A percentile compares a stretch with the other conserved stretches of the same genome.
Conservation (phyloP, 2,888 invertebrate genomes). For the Diarsia dahlii region DNA sequence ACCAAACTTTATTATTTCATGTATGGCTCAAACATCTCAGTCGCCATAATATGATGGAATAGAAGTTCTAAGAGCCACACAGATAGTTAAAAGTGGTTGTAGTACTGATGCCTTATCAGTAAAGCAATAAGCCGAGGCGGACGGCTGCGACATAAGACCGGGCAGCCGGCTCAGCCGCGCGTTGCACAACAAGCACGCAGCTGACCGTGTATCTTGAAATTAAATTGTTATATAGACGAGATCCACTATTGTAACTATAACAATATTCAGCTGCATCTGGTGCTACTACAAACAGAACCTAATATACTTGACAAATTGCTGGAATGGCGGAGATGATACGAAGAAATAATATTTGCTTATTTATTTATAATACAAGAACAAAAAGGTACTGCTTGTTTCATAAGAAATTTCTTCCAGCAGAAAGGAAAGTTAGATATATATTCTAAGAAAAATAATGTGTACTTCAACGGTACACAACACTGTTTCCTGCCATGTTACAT, state of each 20-base stretch:
- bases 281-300: not conserved
- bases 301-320: not conserved
- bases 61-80: not conserved
- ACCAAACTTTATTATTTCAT: not conserved
- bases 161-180: not conserved
- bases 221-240: slow-evolving; percentile 11
- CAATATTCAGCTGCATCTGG: slow-evolving; percentile 26
- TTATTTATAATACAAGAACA: no score
- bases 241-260: not conserved
- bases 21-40: not conserved
- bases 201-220: slow-evolving; percentile 14
- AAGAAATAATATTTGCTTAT: no score
- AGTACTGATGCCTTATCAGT: no score
- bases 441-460: no score
- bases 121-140: slow-evolving; percentile 7
- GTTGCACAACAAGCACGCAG: not conserved
- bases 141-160: not conserved
- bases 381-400: no score
- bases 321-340: not conserved
- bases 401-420: no score
- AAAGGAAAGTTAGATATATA: not conserved
- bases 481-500: not conserved
- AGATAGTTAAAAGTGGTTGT: not conserved
- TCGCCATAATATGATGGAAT: not conserved
- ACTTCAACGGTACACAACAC: not conserved